A percentile compares a stretch with the other conserved stretches of the same genome.
phyloP scores from a whole-genome alignment of 1,140 invertebrate genomes.

The Drosophila guanche region DNA sequence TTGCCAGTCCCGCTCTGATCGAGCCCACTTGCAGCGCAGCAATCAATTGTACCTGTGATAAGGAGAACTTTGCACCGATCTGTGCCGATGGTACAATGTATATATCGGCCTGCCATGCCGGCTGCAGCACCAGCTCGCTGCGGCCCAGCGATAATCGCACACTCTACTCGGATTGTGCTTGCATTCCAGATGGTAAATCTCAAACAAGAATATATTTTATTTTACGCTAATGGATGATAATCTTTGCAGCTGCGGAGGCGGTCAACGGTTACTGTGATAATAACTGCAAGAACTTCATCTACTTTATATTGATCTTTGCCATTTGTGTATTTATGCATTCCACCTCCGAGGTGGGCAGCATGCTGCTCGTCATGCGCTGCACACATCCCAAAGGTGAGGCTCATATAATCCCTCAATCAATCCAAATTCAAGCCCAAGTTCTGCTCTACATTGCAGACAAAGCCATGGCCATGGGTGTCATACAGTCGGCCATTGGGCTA shows the following conservation, averaged over 20 bases:
- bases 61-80: conserved; percentile 91
- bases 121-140: conserved; percentile 88
- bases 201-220: too few relatives aligned
- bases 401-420: not conserved
- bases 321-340: conserved; percentile 95
- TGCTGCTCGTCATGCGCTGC: conserved; percentile 94
- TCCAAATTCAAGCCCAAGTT: not conserved
- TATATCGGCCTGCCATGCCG: conserved; percentile 94
- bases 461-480: conserved; percentile 96
- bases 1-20: conserved; percentile 70
- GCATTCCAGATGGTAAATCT: conserved; percentile 85
- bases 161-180: conserved; percentile 90
- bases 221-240: not conserved
- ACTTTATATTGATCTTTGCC: conserved; percentile 94
- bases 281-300: conserved; percentile 91
- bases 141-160: conserved; percentile 85
- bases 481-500: conserved; percentile 95
- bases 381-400: conserved; percentile 90
- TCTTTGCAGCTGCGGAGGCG: conserved; percentile 78
- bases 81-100: conserved; percentile 93
- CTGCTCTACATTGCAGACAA: conserved; percentile 86
- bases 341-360: conserved; percentile 95
- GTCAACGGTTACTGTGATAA: conserved; percentile 90
- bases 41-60: conserved; percentile 88
- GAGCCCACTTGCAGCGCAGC: conserved; percentile 86